Evolutionary conservation across 2,888 invertebrate genomes (phyloP).

Genomic region (Phasia obesa): DNA sequence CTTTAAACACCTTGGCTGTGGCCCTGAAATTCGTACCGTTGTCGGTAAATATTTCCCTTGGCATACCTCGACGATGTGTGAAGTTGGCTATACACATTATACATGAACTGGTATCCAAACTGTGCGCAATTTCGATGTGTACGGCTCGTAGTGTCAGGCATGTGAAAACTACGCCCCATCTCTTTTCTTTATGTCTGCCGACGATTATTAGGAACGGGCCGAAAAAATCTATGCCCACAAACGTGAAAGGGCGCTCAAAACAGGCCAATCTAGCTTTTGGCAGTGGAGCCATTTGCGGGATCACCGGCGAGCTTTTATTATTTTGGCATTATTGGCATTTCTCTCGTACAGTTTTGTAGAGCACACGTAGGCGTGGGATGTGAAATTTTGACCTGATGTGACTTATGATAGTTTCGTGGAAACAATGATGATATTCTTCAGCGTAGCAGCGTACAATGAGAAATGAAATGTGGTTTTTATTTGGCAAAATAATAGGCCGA

Average conservation of each 20-base stretch:
- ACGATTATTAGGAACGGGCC: not conserved
- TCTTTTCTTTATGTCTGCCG: not conserved
- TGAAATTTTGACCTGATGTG: no score
- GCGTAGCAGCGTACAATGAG: no score
- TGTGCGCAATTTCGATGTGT: not conserved
- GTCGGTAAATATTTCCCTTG: not conserved
- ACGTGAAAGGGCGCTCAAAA: not conserved
- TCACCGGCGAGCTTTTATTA: not conserved
- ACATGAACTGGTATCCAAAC: not conserved
- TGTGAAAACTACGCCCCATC: not conserved
- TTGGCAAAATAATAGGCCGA: no score
- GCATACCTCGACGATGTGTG: not conserved
- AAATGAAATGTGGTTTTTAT: no score
- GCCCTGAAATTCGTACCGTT: constrained; percentile 49
- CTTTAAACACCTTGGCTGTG: no score
- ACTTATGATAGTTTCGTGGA: no score
- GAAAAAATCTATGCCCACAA: not conserved
- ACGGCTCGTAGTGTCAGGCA: not conserved
- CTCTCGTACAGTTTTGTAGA: no score
- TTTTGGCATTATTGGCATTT: not conserved
- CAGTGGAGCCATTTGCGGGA: not conserved
- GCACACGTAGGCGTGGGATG: no score
- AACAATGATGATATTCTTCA: no score
- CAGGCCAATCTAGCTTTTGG: constrained; percentile 1
- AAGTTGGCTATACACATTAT: not conserved